Conservation (phyloP, 2,888 invertebrate genomes). For the Agonopterix subpropinquella region DNA sequence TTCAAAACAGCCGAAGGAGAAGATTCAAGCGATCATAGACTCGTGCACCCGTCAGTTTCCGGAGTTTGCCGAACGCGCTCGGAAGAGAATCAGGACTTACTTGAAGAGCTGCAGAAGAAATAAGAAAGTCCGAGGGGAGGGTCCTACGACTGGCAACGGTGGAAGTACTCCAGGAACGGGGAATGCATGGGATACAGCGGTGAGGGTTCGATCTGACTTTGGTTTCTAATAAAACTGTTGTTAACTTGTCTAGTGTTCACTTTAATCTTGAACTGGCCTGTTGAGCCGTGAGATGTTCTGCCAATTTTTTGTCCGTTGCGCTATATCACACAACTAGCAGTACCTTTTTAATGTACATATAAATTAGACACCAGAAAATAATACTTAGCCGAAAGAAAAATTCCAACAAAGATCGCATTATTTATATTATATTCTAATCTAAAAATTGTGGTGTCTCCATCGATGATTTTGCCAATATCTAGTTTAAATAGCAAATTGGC, state of each 20-base stretch:
- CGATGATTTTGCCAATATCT: too few species aligned
- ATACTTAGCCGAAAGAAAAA: too few species aligned
- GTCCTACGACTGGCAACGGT: slow-evolving; percentile 51
- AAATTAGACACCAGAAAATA: too few species aligned
- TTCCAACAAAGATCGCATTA: too few species aligned
- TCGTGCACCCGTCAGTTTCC: slow-evolving; percentile 98
- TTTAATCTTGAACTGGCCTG: too few species aligned
- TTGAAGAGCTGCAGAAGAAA: slow-evolving; percentile 96
- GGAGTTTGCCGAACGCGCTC: slow-evolving; percentile 95
- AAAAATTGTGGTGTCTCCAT: too few species aligned
- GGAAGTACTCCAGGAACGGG: slow-evolving; percentile 66
- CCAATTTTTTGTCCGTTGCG: too few species aligned
- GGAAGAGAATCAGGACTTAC: slow-evolving; percentile 96
- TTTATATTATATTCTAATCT: too few species aligned
- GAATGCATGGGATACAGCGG: slow-evolving; percentile 88
- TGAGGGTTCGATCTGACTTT: slow-evolving; percentile 75
- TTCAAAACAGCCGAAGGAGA: slow-evolving; percentile 98
- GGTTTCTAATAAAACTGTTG: neutral
- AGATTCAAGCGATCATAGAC: slow-evolving; percentile 97
- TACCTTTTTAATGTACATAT: too few species aligned
- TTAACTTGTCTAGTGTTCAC: neutral
- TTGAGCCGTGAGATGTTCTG: too few species aligned
- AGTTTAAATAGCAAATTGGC: too few species aligned
- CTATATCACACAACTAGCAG: neutral
- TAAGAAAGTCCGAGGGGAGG: slow-evolving; percentile 91